Conservation (phyloP, 2,797 vertebrate genomes). For the Sebastes dallii region DNA sequence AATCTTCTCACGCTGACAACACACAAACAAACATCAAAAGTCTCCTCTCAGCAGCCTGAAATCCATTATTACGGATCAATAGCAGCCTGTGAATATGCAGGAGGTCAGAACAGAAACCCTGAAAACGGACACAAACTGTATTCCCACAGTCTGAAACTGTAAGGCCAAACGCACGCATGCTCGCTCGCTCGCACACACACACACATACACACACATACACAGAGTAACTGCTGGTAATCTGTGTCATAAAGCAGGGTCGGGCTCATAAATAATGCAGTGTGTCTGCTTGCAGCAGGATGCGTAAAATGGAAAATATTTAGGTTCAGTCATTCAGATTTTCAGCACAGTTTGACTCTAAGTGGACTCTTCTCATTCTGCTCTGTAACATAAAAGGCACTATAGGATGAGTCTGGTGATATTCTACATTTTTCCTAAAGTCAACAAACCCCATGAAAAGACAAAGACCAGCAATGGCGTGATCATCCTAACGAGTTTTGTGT, state of each 20-base stretch:
- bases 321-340: constrained; percentile 56
- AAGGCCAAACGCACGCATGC: neutral
- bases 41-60: constrained; percentile 56
- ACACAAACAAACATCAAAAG: constrained; percentile 66
- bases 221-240: constrained; percentile 68
- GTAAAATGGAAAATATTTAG: constrained; percentile 76
- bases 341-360: constrained; percentile 50
- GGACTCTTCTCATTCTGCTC: neutral
- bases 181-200: neutral
- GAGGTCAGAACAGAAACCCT: constrained; percentile 43
- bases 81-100: constrained; percentile 56
- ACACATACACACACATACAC: constrained; percentile 10
- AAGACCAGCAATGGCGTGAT: neutral
- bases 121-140: constrained; percentile 49
- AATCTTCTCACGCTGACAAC: constrained; percentile 53
- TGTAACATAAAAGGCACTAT: neutral
- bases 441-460: neutral
- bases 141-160: constrained; percentile 48
- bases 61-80: constrained; percentile 69
- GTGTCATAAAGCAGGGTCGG: constrained; percentile 60
- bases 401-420: neutral
- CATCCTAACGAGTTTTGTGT: neutral
- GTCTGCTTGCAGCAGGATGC: constrained; percentile 66
- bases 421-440: neutral
- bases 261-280: constrained; percentile 72